Base-by-base conservation (phyloP, 2,888 invertebrate genomes). In the Euproctis similis region DNA sequence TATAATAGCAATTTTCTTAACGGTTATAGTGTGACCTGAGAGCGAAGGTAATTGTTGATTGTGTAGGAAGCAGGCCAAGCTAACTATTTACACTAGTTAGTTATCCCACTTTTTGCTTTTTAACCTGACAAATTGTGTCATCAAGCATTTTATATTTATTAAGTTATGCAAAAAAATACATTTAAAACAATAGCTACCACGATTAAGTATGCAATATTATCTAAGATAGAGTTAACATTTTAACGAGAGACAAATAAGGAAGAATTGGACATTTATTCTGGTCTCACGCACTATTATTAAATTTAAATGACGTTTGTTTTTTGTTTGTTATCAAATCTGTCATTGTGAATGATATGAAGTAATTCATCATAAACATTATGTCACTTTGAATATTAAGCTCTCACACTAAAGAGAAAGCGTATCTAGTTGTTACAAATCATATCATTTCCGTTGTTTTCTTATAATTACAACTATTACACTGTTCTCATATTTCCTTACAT, bases 1-100 rank as follows among this genome's bases (percentile, higher is more conserved):
- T 60, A 55, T 59, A 59, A 58, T 52, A 37, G 43, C 50, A 53
- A 59, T 60, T 55, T 61, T 51, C 49, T 55, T 58, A 61, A 70
- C 59, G 54, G 59, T 62, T 60, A 52, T 50, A 44, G 51, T 58
- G 61, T 52, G 66, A 62, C 59, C 57, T 54, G 56, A 53, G 48
- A 52, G 42, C 35, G 36, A 50, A 51, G 26, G 52, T 55, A 57
- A 69, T 68, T 60, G 56, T 53, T 60, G 55, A 67, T 69, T 70
- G 63, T 65, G 46, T 53, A 57, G 55, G 51, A 57, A 59, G 64
- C 59, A 61, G 69, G 55, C 55, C 49, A 47, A 31, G 28, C 46
- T 40, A 45, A 33, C 26, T 40, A 34, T 30, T 30, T 34, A 31
- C 34, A 35, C 30, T n/a, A n/a, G n/a, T n/a, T n/a, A n/a, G 34